Conservation (phyloP, 2,797 vertebrate genomes). For the Coregonus suidteri region DNA sequence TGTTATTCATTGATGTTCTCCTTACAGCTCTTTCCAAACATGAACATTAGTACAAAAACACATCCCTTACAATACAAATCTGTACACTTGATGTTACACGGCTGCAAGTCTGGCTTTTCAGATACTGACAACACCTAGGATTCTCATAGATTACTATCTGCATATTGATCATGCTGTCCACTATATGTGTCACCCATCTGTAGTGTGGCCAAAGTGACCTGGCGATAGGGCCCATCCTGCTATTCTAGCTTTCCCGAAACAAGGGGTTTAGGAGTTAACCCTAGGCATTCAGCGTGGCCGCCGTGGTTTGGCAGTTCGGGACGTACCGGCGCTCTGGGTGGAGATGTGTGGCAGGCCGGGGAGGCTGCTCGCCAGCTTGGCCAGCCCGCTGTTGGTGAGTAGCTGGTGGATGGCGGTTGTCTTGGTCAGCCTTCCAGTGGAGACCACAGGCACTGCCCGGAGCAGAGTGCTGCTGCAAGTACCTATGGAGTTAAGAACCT, state of each 20-base stretch:
- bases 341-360: constrained; percentile 93
- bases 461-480: constrained; percentile 71
- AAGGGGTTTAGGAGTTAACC: background rate
- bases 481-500: constrained; percentile 78
- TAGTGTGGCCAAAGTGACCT: constrained; percentile 29
- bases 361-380: constrained; percentile 92
- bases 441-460: constrained; percentile 87
- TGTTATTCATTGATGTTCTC: constrained; percentile 10
- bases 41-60: constrained; percentile 34
- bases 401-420: constrained; percentile 95
- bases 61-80: constrained; percentile 9
- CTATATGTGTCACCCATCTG: constrained; percentile 22
- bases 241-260: constrained; percentile 45
- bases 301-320: constrained; percentile 72
- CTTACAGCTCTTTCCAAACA: constrained; percentile 42
- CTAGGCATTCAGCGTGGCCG: constrained; percentile 47
- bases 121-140: constrained; percentile 1
- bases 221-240: constrained; percentile 35
- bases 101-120: constrained; percentile 33
- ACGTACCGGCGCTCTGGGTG: constrained; percentile 89
- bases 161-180: constrained; percentile 26
- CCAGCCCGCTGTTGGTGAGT: constrained; percentile 90
- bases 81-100: constrained; percentile 23
- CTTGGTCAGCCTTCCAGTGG: constrained; percentile 82
- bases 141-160: constrained; percentile 37